phyloP scores from a whole-genome alignment of 2,888 invertebrate species.

The Xestia rhomboidea region DNA sequence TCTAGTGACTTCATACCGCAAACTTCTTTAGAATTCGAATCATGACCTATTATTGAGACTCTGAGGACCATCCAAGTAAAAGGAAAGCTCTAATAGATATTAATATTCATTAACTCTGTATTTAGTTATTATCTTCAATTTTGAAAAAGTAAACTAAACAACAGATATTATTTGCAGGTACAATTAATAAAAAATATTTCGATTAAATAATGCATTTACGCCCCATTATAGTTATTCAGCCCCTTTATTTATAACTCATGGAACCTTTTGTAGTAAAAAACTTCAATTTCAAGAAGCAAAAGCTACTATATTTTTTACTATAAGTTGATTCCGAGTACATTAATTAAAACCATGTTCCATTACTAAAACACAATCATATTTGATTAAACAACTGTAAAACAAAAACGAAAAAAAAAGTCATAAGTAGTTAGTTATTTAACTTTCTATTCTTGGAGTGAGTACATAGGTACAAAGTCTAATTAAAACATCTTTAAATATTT shows the following conservation, averaged over 20 bases:
- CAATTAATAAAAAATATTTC: not conserved
- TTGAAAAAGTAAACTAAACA: not conserved
- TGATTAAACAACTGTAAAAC: not conserved
- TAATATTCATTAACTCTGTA: not conserved
- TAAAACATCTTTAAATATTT: constrained; percentile 29
- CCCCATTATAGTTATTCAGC: not conserved
- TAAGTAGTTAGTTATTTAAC: not conserved
- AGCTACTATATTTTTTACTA: not conserved
- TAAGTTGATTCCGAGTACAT: not conserved
- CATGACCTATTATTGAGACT: constrained; percentile 29
- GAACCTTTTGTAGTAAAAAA: not conserved
- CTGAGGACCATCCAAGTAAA: not conserved
- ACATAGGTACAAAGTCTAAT: not conserved
- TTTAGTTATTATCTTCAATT: not conserved
- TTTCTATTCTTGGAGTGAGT: not conserved
- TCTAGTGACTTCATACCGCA: constrained; percentile 32
- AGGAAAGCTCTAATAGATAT: not conserved
- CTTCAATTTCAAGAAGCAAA: constrained; percentile 6
- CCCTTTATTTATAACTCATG: not conserved
- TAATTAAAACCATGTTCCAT: constrained; percentile 5
- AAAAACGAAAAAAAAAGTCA: not conserved
- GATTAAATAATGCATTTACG: not conserved
- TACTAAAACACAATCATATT: constrained; percentile 2
- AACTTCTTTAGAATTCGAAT: constrained; percentile 54
- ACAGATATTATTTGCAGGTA: not conserved